Percentiles rank a stretch among this genome's conserved stretches.
Conservation (phyloP, 2,797 vertebrate genomes). For the Sylvilagus floridanus region DNA sequence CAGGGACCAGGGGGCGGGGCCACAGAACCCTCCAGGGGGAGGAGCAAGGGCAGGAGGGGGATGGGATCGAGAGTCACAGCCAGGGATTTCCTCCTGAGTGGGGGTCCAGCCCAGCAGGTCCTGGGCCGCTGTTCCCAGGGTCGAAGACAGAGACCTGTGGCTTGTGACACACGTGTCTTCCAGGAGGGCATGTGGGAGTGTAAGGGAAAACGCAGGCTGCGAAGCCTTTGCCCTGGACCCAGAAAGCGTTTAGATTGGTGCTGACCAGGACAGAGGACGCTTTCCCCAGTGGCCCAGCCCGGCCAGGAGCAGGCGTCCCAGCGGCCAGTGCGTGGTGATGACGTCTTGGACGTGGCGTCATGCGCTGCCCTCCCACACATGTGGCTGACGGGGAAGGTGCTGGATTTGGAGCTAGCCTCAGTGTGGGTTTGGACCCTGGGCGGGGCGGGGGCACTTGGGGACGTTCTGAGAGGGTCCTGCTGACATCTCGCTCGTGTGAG, state of each 20-base stretch:
- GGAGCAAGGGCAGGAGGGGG: background rate
- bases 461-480: too few relatives aligned
- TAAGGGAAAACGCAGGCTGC: too few relatives aligned
- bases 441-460: background rate
- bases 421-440: background rate
- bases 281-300: background rate
- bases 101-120: too few relatives aligned
- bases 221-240: background rate
- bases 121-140: background rate
- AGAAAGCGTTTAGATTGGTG: background rate
- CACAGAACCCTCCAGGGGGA: too few relatives aligned
- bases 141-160: background rate
- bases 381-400: background rate
- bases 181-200: rapidly evolving
- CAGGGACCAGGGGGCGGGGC: background rate
- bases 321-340: too few relatives aligned
- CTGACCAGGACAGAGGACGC: background rate
- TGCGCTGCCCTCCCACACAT: too few relatives aligned
- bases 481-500: too few relatives aligned
- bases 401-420: background rate
- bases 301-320: background rate
- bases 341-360: too few relatives aligned
- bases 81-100: too few relatives aligned
- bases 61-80: too few relatives aligned
- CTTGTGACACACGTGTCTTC: background rate